Evolutionary conservation across 2,888 invertebrate genomes (phyloP).

Genomic region (Ophonus ardosiacus): DNA sequence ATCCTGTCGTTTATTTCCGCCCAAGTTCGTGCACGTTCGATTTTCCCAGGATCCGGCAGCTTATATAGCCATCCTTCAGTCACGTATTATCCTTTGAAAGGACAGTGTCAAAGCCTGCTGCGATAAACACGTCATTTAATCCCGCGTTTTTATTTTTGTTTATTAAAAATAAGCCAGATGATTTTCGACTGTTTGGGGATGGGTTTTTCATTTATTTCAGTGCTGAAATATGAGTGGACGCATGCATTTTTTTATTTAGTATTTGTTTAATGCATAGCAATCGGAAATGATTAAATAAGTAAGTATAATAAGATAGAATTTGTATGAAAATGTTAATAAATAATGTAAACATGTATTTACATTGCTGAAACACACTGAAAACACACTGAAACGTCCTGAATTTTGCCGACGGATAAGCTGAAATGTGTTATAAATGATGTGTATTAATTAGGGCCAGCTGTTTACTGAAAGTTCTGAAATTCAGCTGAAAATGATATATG

Average conservation of each 20-base stretch:
- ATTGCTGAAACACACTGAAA: neutral
- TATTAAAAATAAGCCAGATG: constrained; percentile 28
- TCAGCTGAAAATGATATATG: neutral
- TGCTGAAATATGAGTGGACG: neutral
- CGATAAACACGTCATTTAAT: constrained; percentile 42
- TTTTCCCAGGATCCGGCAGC: constrained; percentile 56
- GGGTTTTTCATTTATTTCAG: neutral
- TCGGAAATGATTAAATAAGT: constrained; percentile 60
- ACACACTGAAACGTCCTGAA: neutral
- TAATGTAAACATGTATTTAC: too few relatives aligned
- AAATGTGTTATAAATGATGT: neutral
- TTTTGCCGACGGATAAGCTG: neutral
- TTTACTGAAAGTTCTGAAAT: neutral
- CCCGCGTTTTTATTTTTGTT: constrained; percentile 44
- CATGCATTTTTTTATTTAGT: constrained; percentile 1
- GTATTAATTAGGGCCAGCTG: neutral
- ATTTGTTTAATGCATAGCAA: constrained; percentile 11
- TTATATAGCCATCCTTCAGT: constrained; percentile 32
- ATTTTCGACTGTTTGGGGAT: neutral
- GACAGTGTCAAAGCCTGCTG: neutral
- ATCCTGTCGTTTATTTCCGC: constrained; percentile 38
- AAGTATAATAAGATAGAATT: constrained; percentile 1
- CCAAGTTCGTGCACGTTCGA: constrained; percentile 16
- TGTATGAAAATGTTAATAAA: neutral
- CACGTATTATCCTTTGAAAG: constrained; percentile 37